These are phyloP conservation scores for Bombus difficillimus DNA, from an alignment of 1,140 invertebrate genomes.

Conservation along the genomic window DNA sequence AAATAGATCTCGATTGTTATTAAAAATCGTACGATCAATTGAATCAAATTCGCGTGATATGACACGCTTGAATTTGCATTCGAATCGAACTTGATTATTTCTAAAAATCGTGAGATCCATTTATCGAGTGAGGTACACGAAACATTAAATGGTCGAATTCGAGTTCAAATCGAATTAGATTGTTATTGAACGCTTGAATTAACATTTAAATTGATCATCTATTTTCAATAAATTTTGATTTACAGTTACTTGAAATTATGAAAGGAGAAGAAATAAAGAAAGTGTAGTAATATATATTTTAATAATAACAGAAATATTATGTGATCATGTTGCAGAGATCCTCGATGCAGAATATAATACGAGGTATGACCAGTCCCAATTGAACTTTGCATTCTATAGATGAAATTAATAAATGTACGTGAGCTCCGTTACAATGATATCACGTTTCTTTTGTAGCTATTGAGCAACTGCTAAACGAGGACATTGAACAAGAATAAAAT, in stretches of 20 bases:
- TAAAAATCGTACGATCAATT: not conserved
- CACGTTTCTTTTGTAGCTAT: not conserved
- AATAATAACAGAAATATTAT: not conserved
- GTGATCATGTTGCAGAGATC: not conserved
- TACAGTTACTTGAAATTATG: not conserved
- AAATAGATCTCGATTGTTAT: not conserved
- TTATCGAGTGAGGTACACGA: not conserved
- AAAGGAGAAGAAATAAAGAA: not conserved
- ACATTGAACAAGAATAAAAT: not conserved
- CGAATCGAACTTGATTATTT: too few relatives aligned
- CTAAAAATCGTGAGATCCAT: too few relatives aligned
- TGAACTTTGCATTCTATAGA: not conserved
- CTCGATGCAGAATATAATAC: not conserved
- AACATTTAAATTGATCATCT: not conserved
- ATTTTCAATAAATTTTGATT: too few relatives aligned
- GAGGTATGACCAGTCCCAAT: conserved; percentile 5
- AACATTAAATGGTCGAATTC: not conserved
- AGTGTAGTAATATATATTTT: not conserved
- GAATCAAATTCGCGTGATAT: not conserved
- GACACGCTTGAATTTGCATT: not conserved
- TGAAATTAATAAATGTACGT: conserved; percentile 25
- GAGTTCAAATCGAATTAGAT: not conserved
- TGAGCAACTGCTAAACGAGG: not conserved
- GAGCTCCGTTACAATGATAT: not conserved
- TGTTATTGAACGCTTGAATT: not conserved